Percentiles rank a stretch among this genome's conserved stretches.
phyloP scores from a whole-genome alignment of 2,113 vertebrate species.

The Picathartes gymnocephalus region DNA sequence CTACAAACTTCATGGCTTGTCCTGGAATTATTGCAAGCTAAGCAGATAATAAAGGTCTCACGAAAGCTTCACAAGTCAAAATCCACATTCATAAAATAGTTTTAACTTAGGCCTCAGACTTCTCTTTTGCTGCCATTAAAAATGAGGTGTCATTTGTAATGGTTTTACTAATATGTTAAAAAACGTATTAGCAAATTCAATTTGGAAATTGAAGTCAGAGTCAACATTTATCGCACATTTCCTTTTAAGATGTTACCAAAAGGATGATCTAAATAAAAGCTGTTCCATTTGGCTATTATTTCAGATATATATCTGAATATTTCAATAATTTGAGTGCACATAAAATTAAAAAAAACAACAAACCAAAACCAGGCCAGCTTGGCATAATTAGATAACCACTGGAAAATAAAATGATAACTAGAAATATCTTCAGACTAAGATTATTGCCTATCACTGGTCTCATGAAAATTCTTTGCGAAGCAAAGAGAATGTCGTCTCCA shows the following conservation, averaged over 20 bases:
- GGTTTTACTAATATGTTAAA: neutral
- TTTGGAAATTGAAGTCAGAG: neutral
- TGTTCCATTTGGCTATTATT: neutral
- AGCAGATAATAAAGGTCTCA: neutral
- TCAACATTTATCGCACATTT: neutral
- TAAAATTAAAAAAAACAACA: neutral
- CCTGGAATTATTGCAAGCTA: neutral
- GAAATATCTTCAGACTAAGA: neutral
- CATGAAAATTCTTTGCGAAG: neutral
- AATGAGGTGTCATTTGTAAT: neutral
- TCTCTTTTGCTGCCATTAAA: neutral
- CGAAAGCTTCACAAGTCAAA: neutral
- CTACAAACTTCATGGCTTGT: neutral
- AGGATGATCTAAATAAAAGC: neutral
- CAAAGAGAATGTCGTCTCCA: neutral
- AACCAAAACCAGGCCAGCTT: neutral
- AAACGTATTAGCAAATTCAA: neutral
- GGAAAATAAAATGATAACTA: neutral
- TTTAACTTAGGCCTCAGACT: neutral
- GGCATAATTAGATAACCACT: neutral
- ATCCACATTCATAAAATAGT: neutral
- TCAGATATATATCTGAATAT: neutral
- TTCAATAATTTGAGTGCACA: neutral
- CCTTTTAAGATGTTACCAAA: neutral
- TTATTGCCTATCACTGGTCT: neutral